Percentiles rank a stretch among this genome's conserved stretches.
phyloP scores from a whole-genome alignment of 1,140 invertebrate genomes.

The Papilio polytes region DNA sequence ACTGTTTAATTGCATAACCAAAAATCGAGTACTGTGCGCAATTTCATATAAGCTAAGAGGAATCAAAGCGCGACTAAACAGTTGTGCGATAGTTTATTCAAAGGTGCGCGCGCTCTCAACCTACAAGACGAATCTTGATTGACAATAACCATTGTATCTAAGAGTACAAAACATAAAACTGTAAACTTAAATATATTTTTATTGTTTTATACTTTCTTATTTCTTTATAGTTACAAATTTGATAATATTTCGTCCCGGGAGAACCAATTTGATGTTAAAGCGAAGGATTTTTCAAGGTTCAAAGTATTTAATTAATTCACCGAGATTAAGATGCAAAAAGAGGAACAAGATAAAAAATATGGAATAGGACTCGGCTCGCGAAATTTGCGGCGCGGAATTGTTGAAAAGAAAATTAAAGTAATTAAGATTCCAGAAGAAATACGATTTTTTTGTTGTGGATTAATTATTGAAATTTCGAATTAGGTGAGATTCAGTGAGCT shows the following conservation, averaged over 20 bases:
- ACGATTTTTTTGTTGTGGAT: conserved; percentile 29
- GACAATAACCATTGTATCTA: neutral
- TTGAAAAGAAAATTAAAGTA: conserved; percentile 49
- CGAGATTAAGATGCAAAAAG: conserved; percentile 52
- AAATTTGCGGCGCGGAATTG: conserved; percentile 50
- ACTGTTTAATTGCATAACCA: no score
- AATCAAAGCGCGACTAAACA: no score
- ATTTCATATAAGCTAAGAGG: no score
- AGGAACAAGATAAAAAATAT: conserved; percentile 43
- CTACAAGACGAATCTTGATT: no score
- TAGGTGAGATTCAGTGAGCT: conserved; percentile 15
- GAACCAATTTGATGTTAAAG: conserved; percentile 26
- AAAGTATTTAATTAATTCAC: conserved; percentile 52
- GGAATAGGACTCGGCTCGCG: conserved; percentile 41
- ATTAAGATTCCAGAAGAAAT: conserved; percentile 51
- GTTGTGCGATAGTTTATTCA: no score
- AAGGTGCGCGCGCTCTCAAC: no score
- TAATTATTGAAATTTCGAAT: conserved; percentile 23
- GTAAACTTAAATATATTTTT: neutral
- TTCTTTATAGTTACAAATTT: neutral
- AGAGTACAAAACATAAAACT: neutral
- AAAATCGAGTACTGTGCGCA: no score
- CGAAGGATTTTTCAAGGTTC: conserved; percentile 39
- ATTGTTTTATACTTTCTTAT: no score
- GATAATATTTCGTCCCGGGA: conserved; percentile 33